Percentiles rank a stretch among this genome's conserved stretches.
These are phyloP conservation scores for Pseudochromis fuscus DNA, from an alignment of 2,797 vertebrate species.

Conservation along the genomic window DNA sequence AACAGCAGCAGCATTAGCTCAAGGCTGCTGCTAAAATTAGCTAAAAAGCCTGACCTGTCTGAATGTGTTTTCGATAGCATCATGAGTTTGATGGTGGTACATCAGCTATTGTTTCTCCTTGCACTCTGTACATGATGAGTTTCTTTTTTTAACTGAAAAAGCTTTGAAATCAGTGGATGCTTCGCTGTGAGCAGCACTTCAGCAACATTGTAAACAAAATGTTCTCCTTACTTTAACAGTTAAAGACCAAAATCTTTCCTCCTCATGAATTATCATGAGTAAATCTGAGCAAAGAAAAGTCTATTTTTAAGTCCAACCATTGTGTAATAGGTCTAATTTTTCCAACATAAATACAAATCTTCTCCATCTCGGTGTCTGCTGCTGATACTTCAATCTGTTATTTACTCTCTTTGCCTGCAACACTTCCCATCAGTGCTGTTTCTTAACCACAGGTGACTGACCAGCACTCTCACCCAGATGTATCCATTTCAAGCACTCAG, in stretches of 20 bases:
- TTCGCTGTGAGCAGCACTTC: neutral
- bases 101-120: neutral
- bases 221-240: too few species aligned
- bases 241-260: neutral
- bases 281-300: neutral
- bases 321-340: neutral
- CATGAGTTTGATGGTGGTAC: neutral
- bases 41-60: constrained; percentile 20
- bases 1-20: constrained; percentile 20
- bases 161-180: neutral
- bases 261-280: neutral
- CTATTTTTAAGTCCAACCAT: too few species aligned
- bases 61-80: neutral
- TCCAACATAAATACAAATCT: too few species aligned
- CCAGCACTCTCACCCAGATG: neutral
- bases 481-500: neutral
- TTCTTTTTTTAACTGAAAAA: neutral
- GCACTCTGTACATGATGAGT: neutral
- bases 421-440: neutral
- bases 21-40: constrained; percentile 19
- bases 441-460: neutral
- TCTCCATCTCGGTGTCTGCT: neutral
- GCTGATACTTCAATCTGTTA: neutral
- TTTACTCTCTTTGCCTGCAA: neutral
- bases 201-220: neutral